phyloP scores from a whole-genome alignment of 2,888 invertebrate species.

The Protonemura montana region DNA sequence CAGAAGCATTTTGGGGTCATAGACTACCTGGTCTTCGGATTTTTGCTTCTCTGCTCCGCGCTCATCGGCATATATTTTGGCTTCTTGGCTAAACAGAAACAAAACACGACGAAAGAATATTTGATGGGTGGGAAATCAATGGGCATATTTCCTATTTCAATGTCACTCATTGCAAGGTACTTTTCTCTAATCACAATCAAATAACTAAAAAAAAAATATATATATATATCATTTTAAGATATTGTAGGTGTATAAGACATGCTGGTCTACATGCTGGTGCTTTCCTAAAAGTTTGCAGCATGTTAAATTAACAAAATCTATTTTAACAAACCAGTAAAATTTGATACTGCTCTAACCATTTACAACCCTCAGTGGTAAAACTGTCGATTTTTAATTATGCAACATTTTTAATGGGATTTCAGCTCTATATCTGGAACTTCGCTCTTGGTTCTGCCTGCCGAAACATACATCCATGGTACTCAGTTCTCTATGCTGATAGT shows the following conservation, averaged over 20 bases:
- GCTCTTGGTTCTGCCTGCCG: constrained; percentile 75
- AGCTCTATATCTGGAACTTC: constrained; percentile 80
- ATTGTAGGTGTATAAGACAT: no score
- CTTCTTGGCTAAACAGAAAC: constrained; percentile 56
- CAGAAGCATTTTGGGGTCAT: constrained; percentile 9
- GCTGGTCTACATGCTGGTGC: no score
- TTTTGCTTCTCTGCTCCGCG: constrained; percentile 61
- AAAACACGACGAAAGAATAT: constrained; percentile 56
- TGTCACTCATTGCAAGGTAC: constrained; percentile 56
- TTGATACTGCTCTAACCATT: no score
- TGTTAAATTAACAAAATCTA: no score
- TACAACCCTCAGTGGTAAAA: no score
- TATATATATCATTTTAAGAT: no score
- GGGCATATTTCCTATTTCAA: constrained; percentile 56
- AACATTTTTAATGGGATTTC: no score
- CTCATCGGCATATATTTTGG: constrained; percentile 57
- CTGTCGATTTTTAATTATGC: no score
- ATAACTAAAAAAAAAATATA: no score
- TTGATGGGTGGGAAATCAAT: constrained; percentile 57
- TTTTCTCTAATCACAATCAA: no score
- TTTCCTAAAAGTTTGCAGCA: no score
- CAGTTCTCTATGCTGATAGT: constrained; percentile 64
- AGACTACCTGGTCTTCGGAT: constrained; percentile 45
- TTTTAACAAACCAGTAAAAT: no score
- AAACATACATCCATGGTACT: constrained; percentile 76